Evolutionary conservation across 2,113 vertebrate genomes (phyloP), one percentile per base, ranked within the genome.

Genomic region (Orientallactaga bullata): DNA sequence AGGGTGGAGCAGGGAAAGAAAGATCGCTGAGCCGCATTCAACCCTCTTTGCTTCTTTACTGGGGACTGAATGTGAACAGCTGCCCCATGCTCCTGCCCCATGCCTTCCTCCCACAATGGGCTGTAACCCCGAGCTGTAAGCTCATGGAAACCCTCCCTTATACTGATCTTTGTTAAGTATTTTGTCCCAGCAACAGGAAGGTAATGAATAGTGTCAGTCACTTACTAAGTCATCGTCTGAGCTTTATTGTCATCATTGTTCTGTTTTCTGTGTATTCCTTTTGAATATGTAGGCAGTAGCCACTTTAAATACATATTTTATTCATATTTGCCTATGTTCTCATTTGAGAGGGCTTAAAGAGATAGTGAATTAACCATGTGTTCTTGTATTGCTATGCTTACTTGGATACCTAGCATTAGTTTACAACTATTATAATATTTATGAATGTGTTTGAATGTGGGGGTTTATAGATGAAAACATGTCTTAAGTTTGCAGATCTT

Each of bases 391-490:
- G 15, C 10, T 4, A 79, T 66, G 5, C 35, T 82, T 90, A 78
- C 24, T 11, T 90, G 26, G 84, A 74, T 81, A 71, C 76, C 23
- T 90, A 90, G 35, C 18, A 37, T 78, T 89, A 21, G 73, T 86
- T 95, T 89, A 87, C 10, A 89, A 82, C 13, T 39, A 26, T 80
- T 60, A 88, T 78, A 74, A 83, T 78, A 79, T 39, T 88, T 8
- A 12, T 72, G 42, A 78, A 28, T 83, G 24, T 92, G 6, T 37
- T 60, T 51, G 7, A 85, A 68, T 15, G 0, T 60, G 60, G 88
- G 13, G 42, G 3, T 3, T 17, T 73, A n/a, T 7, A 61, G 37
- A 72, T 85, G 30, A 18, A 7, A 77, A 92, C 1, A 55, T 68
- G 58, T 74, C 32, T 85, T 85, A 79, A 3, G 74, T 86, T 69